These are phyloP conservation scores for Theocolax elegans DNA, from an alignment of 1,140 invertebrate genomes.

Conservation along the genomic window DNA sequence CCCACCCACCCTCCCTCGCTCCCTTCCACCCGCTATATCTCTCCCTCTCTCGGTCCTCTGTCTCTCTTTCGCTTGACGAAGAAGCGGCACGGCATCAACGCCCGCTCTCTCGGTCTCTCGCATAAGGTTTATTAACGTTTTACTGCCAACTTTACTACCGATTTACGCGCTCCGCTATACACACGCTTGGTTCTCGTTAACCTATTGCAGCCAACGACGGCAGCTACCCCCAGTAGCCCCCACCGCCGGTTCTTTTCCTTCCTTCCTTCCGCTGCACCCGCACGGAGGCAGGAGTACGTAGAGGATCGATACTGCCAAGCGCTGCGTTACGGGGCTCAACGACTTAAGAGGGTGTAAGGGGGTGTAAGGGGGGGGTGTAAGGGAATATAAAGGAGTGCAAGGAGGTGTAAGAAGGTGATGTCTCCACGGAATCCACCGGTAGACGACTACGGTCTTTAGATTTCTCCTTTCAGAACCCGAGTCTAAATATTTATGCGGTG, in stretches of 20 bases:
- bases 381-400: too few species aligned
- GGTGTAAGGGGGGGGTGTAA: neutral
- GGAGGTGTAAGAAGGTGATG: too few species aligned
- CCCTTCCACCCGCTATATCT: too few species aligned
- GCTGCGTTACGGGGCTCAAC: too few species aligned
- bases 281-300: neutral
- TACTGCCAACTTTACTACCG: slow-evolving; percentile 51
- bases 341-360: neutral
- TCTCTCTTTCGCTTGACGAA: neutral
- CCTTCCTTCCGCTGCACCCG: slow-evolving; percentile 4
- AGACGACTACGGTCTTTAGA: too few species aligned
- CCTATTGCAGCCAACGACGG: slow-evolving; percentile 25
- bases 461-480: too few species aligned
- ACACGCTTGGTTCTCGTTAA: slow-evolving; percentile 32
- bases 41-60: too few species aligned
- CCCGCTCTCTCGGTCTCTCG: neutral
- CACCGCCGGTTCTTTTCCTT: neutral
- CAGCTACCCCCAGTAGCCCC: neutral
- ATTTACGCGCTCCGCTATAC: slow-evolving; percentile 47
- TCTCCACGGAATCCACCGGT: too few species aligned
- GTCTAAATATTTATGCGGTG: too few species aligned
- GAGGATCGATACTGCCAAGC: slow-evolving; percentile 3
- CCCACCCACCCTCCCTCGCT: too few species aligned
- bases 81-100: neutral
- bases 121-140: slow-evolving; percentile 52